Base-by-base conservation (phyloP, 1,140 invertebrate genomes). In the Leguminivora glycinivorella region DNA sequence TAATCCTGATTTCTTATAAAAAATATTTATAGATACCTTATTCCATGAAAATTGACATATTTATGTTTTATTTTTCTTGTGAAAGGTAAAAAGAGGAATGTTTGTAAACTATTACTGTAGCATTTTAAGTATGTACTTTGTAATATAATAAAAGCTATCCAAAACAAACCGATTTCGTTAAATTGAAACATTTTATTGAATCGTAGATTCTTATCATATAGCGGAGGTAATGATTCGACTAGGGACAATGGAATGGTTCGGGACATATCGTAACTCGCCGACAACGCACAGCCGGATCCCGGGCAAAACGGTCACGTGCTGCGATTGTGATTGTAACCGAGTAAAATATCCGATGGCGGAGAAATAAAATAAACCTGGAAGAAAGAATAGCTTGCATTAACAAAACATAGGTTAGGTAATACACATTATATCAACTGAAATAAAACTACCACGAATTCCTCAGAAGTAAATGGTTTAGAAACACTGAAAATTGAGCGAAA, bases 151-250 rank as follows among this genome's bases (percentile, higher is more conserved):
- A 52, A 52, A 52, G 6, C 43, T 7, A 47, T 10, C 1, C 14
- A 52, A 52, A 52, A 1, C 19, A 22, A 22, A 22, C 1, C 14
- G 22, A 22, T 52, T 17, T 14, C 6, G 19, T 22, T 22, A 22
- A 22, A 52, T 52, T 22, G 47, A 52, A 22, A 52, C 47, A 52
- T 52, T 52, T 52, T 52, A 52, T 22, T 22, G 47, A 52, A 52
- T 52, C 47, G 22, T 52, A 78, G 73, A 81, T 83, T 83, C 83
- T 78, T 80, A 85, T 83, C 83, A 77, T 74, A 83, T 77, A 81
- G 75, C 72, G 69, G 71, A 47, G 74, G 80, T 77, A 75, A 81
- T 82, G 80, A 79, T 78, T 70, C 74, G 38, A 66, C 22, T 10
- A 68, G 74, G 74, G 75, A 81, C 76, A 75, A 76, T 73, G 47